Evolutionary conservation across 2,113 vertebrate genomes (phyloP), one percentile per base, ranked within the genome.

Genomic region (Epinephelus fuscoguttatus): DNA sequence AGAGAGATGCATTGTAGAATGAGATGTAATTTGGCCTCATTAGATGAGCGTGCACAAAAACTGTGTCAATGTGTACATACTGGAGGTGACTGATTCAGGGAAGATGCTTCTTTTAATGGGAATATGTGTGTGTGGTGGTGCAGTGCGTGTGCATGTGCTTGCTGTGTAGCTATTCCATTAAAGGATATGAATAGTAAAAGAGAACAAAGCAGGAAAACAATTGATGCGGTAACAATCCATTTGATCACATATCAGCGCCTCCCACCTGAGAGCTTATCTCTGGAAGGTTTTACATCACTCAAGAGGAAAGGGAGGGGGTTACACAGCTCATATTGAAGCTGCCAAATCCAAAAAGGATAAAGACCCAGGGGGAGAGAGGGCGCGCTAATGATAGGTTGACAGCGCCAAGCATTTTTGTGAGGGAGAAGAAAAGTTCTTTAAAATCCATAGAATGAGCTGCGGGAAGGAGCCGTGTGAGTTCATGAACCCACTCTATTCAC

Each of bases 41-140:
- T 94, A 88, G 78, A 92, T 76, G 82, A 90, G 79, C 77, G 49
- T 49, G 61, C 77, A 86, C 17, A 72, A 67, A 82, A 87, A 84
- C 59, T 57, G 63, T 89, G 70, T 67, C 73, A 84, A 63, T 90
- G 81, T 78, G 66, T 71, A 14, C 40, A 50, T 73, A 49, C 52
- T 71, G 69, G 56, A 40, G 19, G 77, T 77, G 71, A 80, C 23
- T 79, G 80, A 78, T 76, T 82, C 62, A 57, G 78, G 53, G 30
- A 75, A 68, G 64, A 25, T 55, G 63, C 30, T 27, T 68, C 57
- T 70, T 75, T 27, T 61, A 33, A 60, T 57, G 17, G 25, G 23
- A 79, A 64, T 78, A 7, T 63, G 81, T 56, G 27, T 56, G 27
- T 60, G 61, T 82, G 47, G 55, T 33, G 47, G 8, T n/a, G 13